Evolutionary conservation across 2,113 vertebrate genomes (phyloP), one percentile per base, ranked within the genome.

Genomic region (Naja naja): DNA sequence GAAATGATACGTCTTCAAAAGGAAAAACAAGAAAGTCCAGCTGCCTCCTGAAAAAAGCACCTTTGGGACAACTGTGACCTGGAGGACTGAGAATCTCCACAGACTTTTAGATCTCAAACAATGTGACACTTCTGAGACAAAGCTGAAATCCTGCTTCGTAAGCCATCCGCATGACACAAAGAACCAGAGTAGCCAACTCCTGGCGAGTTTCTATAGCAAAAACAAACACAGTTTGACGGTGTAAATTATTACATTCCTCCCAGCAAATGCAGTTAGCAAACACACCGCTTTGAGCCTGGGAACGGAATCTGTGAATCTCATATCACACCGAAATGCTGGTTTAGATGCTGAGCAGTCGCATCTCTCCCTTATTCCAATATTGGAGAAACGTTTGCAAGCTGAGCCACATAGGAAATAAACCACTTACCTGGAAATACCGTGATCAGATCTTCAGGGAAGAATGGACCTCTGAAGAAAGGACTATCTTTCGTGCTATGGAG

Each of bases 401-500:
- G 34, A 88, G 94, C 5, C 58, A 30, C 6, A 11, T 27, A 54
- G 47, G 58, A 92, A 81, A 93, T 94, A 93, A 86, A 53, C 10
- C 52, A 4, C 89, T 81, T 91, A 94, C 3, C 3, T 69, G 11
- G 4, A 8, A 12, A 89, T 22, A 8, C 22, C 64, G 81, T 55
- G 5, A 54, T 16, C 34, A 81, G 14, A 45, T 93, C 3, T n/a
- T 91, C 86, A 74, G 23, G 53, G 23, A 86, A 1, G 86, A 20
- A 49, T 58, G 92, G 34, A 90, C 25, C 53, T 16, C 4, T 11
- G 56, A 49, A 49, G 30, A 14, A 88, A 93, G 6, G 27, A 5
- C 16, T 11, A 5, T 25, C 87, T 11, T 93, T 22, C 7, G n/a
- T 30, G 1, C 60, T 10, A 10, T 3, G 88, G 11, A n/a, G 12